Percentiles rank a stretch among this genome's conserved stretches.
Evolutionary conservation across 2,888 invertebrate genomes (phyloP).

Genomic region (Ectropis crepuscularia): DNA sequence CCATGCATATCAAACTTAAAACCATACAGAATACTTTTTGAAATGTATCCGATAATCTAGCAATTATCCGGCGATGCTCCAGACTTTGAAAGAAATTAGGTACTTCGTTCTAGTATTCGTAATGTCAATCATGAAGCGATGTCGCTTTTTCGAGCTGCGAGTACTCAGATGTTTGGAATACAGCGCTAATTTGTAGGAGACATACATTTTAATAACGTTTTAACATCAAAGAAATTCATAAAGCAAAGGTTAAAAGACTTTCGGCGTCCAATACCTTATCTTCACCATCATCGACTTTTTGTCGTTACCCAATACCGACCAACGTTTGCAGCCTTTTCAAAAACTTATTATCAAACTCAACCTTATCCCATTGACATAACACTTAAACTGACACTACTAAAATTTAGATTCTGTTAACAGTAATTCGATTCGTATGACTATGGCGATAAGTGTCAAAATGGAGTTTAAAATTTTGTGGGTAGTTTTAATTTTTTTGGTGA

Average conservation of each 20-base stretch:
- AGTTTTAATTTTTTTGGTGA: conserved; percentile 43
- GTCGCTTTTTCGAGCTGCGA: too few species aligned
- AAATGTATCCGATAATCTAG: too few species aligned
- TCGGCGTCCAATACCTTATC: conserved; percentile 56
- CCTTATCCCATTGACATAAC: conserved; percentile 22
- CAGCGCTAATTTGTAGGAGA: conserved; percentile 5
- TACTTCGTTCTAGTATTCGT: too few species aligned
- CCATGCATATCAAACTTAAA: too few species aligned
- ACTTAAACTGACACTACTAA: background rate
- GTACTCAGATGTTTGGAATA: too few species aligned
- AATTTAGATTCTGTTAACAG: background rate
- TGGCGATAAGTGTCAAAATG: conserved; percentile 23
- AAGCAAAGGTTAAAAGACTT: conserved; percentile 32
- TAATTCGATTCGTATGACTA: background rate
- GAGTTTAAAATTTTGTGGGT: conserved; percentile 11
- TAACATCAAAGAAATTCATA: conserved; percentile 30
- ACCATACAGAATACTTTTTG: too few species aligned
- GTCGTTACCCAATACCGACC: conserved; percentile 48
- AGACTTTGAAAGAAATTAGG: too few species aligned
- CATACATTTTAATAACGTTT: conserved; percentile 28
- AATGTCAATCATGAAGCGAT: too few species aligned
- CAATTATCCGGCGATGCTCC: too few species aligned
- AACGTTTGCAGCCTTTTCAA: conserved; percentile 4
- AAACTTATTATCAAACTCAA: conserved; percentile 17
- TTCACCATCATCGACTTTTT: conserved; percentile 67